These are phyloP conservation scores for Gasteruption jaculator DNA, from an alignment of 2,888 invertebrate species.

Conservation along the genomic window DNA sequence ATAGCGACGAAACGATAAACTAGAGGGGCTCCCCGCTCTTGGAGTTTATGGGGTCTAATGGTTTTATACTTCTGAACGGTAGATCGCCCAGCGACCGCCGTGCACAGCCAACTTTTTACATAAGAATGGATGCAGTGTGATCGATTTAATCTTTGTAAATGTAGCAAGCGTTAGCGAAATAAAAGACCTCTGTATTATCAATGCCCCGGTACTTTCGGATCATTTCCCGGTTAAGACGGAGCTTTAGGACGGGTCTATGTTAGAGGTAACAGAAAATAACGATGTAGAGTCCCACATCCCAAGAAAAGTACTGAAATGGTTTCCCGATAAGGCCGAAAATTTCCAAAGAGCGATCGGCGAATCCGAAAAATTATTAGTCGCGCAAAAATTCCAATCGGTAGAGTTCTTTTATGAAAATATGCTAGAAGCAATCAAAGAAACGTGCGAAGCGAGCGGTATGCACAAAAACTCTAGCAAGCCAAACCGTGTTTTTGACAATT, in stretches of 20 bases:
- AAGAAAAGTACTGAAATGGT: neutral
- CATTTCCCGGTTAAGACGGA: constrained; percentile 5
- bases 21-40: constrained; percentile 3
- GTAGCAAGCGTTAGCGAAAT: constrained; percentile 6
- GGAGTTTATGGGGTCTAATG: constrained; percentile 8
- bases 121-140: neutral
- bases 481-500: neutral
- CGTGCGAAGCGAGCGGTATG: neutral
- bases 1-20: neutral
- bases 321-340: neutral
- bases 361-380: neutral
- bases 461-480: neutral
- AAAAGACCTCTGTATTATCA: neutral
- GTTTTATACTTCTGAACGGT: constrained; percentile 2
- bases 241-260: neutral
- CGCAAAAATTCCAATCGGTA: neutral
- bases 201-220: constrained; percentile 7
- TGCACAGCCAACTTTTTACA: constrained; percentile 5
- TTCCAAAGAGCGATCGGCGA: constrained; percentile 3
- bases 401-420: neutral
- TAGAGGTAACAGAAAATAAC: neutral
- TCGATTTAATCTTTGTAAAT: constrained; percentile 7
- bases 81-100: constrained; percentile 4
- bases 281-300: neutral
- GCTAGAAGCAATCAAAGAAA: constrained; percentile 6